Conservation (phyloP, 1,140 invertebrate genomes). For the Leptinotarsa defecta region DNA sequence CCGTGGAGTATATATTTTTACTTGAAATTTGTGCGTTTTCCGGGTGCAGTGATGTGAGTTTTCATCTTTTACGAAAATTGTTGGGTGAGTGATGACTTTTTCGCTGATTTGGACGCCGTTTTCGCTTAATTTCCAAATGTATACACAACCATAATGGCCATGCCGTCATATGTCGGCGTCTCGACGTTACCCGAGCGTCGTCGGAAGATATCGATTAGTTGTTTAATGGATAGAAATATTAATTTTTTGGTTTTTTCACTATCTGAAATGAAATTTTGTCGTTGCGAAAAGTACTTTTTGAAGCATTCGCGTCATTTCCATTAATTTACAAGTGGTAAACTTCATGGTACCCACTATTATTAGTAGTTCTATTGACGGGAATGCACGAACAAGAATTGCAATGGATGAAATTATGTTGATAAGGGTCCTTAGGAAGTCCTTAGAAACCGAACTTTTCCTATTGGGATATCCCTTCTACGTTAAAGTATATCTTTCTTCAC, state of each 20-base stretch:
- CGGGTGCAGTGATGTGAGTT: conserved; percentile 12
- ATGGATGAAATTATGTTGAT: no score
- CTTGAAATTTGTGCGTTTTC: conserved; percentile 1
- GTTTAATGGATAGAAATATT: background rate
- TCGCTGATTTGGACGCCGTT: background rate
- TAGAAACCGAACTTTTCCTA: no score
- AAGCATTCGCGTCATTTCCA: no score
- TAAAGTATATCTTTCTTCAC: no score
- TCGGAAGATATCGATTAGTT: conserved; percentile 6
- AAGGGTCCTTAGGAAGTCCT: no score
- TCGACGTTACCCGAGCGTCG: background rate
- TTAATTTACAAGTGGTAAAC: no score
- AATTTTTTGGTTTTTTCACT: background rate
- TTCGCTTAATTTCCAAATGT: conserved; percentile 10
- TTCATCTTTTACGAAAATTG: background rate
- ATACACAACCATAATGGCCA: conserved; percentile 21
- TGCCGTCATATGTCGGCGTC: conserved; percentile 22
- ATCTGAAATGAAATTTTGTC: background rate
- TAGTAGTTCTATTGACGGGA: no score
- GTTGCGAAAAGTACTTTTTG: no score
- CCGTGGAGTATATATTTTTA: conserved; percentile 11
- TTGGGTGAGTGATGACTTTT: conserved; percentile 9
- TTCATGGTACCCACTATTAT: no score
- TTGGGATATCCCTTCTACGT: no score
- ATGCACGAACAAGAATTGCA: no score